Evolutionary conservation across 2,797 vertebrate species (phyloP).

Genomic region (Streptopelia turtur): DNA sequence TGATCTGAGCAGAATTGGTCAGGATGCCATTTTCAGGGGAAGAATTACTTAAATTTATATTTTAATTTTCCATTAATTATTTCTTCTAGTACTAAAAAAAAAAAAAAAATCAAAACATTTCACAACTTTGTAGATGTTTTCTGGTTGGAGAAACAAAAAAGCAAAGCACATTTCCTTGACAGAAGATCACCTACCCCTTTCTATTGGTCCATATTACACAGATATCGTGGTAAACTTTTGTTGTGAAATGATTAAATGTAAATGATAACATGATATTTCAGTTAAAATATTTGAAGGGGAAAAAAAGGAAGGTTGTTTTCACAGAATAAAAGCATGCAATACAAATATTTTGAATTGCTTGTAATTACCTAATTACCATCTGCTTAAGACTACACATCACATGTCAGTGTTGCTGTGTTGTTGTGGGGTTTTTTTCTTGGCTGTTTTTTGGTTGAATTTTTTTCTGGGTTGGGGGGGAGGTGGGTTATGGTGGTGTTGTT

Average conservation of each 20-base stretch:
- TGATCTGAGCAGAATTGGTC: not conserved
- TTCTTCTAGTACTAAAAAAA: not conserved
- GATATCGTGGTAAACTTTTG: rapidly evolving
- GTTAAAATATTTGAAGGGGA: not conserved
- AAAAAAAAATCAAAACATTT: not conserved
- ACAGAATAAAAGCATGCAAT: not conserved
- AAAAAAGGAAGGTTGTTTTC: not conserved
- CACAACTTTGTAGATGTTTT: not conserved
- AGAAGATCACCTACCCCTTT: not conserved
- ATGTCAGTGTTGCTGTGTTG: not conserved
- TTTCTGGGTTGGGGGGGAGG: no score
- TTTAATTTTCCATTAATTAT: not conserved
- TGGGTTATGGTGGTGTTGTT: not conserved
- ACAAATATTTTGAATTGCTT: not conserved
- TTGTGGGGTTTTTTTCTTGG: not conserved
- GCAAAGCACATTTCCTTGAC: not conserved
- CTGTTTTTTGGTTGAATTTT: not conserved
- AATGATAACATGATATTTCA: not conserved
- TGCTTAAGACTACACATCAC: not conserved
- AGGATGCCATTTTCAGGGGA: not conserved
- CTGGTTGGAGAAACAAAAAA: no score
- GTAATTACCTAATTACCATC: not conserved
- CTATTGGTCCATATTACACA: not conserved
- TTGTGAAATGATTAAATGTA: not conserved
- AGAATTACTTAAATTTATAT: not conserved